A percentile compares a stretch with the other conserved stretches of the same genome.
These are phyloP conservation scores for Myocastor coypus DNA, from an alignment of 2,113 vertebrate species.

Conservation along the genomic window DNA sequence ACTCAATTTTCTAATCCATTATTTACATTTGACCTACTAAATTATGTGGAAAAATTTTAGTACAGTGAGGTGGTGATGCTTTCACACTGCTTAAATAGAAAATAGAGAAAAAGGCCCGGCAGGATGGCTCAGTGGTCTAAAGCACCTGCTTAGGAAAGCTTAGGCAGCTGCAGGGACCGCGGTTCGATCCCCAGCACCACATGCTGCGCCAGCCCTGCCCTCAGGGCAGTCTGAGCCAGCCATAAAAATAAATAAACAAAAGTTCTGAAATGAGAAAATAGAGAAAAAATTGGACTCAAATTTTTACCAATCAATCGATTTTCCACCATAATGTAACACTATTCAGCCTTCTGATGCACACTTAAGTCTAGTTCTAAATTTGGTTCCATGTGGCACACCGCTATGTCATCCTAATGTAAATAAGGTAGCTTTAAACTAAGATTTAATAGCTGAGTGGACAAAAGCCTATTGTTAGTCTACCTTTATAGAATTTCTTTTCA, in stretches of 20 bases:
- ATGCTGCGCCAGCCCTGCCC: too few species aligned
- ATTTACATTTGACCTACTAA: background rate
- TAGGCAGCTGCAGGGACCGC: too few species aligned
- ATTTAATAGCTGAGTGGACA: slow-evolving; percentile 43
- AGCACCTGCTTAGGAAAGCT: too few species aligned
- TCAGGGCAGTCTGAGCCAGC: too few species aligned
- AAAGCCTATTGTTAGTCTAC: background rate
- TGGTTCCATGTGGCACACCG: background rate
- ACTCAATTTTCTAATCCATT: slow-evolving; percentile 24
- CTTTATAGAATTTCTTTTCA: slow-evolving; percentile 32
- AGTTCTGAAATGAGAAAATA: too few species aligned
- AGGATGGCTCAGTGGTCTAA: too few species aligned
- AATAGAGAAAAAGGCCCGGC: too few species aligned
- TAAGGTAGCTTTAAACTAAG: slow-evolving; percentile 29
- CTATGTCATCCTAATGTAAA: background rate
- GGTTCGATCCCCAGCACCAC: too few species aligned
- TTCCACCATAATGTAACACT: background rate
- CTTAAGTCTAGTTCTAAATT: slow-evolving; percentile 23
- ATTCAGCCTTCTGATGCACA: background rate
- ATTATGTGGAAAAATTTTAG: background rate
- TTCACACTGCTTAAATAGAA: background rate
- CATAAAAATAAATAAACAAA: too few species aligned
- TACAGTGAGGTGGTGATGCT: background rate
- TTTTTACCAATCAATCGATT: background rate
- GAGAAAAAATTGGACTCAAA: slow-evolving; percentile 28